Percentiles rank a stretch among this genome's conserved stretches.
phyloP scores from a whole-genome alignment of 1,140 invertebrate species.

The Spodoptera litura region DNA sequence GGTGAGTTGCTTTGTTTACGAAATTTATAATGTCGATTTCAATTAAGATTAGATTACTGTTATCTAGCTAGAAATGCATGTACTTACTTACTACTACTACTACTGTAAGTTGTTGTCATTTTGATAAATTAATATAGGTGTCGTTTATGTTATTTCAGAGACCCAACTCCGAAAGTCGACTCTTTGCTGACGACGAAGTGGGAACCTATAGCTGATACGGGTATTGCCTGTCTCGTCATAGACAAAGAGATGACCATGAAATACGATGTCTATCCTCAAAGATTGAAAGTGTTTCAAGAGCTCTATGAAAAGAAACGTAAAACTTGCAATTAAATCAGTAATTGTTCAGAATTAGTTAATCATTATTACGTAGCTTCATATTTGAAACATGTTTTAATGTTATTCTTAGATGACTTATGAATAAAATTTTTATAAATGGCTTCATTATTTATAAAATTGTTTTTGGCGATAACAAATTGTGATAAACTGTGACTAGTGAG shows the following conservation, averaged over 20 bases:
- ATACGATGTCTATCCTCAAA: slow-evolving; percentile 64
- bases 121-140: not conserved
- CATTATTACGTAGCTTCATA: too few relatives aligned
- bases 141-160: slow-evolving; percentile 62
- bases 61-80: too few relatives aligned
- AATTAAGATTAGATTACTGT: too few relatives aligned
- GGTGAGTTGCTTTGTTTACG: slow-evolving; percentile 65
- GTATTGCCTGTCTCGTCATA: slow-evolving; percentile 64
- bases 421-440: too few relatives aligned
- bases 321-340: slow-evolving; percentile 19
- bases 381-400: too few relatives aligned
- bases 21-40: not conserved
- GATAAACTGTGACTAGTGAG: too few relatives aligned
- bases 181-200: slow-evolving; percentile 69
- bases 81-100: too few relatives aligned
- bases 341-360: too few relatives aligned
- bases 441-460: too few relatives aligned
- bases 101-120: too few relatives aligned
- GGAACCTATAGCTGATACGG: slow-evolving; percentile 66
- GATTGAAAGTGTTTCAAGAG: slow-evolving; percentile 67
- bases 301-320: slow-evolving; percentile 62
- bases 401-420: too few relatives aligned
- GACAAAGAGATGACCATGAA: slow-evolving; percentile 70
- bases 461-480: too few relatives aligned
- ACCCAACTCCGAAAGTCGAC: slow-evolving; percentile 69